Evolutionary conservation across 2,888 invertebrate genomes (phyloP).

Genomic region (Tetragnatha montana): DNA sequence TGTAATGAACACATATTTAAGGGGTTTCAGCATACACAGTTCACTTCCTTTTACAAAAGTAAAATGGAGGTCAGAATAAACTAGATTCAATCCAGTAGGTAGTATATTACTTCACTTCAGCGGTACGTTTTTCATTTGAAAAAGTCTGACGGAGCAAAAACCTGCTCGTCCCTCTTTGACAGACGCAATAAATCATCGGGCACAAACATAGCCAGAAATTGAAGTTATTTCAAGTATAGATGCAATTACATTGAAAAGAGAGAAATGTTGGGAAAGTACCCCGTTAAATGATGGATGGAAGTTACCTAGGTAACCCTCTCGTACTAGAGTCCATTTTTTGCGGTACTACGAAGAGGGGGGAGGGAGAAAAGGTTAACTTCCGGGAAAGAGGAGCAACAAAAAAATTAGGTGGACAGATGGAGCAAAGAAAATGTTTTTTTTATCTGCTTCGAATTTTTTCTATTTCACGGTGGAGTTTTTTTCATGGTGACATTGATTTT

Average conservation of each 20-base stretch:
- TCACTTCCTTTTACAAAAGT: no score
- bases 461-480: slow-evolving; percentile 3
- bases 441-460: slow-evolving; percentile 11
- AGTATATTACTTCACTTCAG: no score
- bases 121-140: no score
- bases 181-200: slow-evolving; percentile 56
- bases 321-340: slow-evolving; percentile 27
- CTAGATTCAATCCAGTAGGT: no score
- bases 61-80: no score
- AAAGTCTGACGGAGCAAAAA: background rate
- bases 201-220: slow-evolving; percentile 62
- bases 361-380: slow-evolving; percentile 53
- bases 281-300: slow-evolving; percentile 56
- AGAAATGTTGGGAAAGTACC: slow-evolving; percentile 32
- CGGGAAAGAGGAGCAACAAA: slow-evolving; percentile 14
- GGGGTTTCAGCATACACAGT: no score
- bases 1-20: no score
- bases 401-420: slow-evolving; percentile 49
- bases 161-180: slow-evolving; percentile 38
- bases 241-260: slow-evolving; percentile 47
- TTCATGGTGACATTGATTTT: slow-evolving; percentile 1
- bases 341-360: slow-evolving; percentile 16
- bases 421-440: slow-evolving; percentile 18
- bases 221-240: slow-evolving; percentile 65
- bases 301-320: slow-evolving; percentile 36